phyloP scores from a whole-genome alignment of 2,888 invertebrate species.

The Lissonota sp. region DNA sequence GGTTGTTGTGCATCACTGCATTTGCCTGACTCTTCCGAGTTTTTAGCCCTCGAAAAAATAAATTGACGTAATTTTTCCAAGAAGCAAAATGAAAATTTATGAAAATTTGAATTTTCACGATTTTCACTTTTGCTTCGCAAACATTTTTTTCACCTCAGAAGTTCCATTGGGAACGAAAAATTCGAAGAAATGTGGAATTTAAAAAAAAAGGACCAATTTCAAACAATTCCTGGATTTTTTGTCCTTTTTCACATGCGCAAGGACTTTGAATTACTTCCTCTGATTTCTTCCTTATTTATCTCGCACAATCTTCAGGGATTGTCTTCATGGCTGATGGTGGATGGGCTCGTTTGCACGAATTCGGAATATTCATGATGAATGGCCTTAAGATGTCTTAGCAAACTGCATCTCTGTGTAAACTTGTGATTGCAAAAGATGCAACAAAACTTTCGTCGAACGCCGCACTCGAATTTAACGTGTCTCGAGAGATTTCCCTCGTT shows the following conservation, averaged over 20 bases:
- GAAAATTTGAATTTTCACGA: too few relatives aligned
- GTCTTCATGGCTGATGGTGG: slow-evolving; percentile 18
- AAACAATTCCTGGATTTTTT: neutral
- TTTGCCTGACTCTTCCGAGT: neutral
- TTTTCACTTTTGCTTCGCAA: too few relatives aligned
- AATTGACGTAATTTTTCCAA: too few relatives aligned
- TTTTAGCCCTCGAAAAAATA: neutral
- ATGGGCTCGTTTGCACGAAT: neutral
- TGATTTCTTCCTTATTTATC: neutral
- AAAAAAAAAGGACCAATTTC: neutral
- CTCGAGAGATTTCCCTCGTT: slow-evolving; percentile 77
- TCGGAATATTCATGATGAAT: slow-evolving; percentile 70
- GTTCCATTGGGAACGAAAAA: neutral
- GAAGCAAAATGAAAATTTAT: too few relatives aligned
- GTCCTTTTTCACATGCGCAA: neutral
- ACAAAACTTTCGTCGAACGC: slow-evolving; percentile 87
- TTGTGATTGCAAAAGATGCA: slow-evolving; percentile 75
- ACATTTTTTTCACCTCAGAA: too few relatives aligned
- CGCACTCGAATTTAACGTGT: slow-evolving; percentile 90
- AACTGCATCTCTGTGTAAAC: slow-evolving; percentile 75
- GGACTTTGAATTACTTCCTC: slow-evolving; percentile 18
- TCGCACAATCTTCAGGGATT: slow-evolving; percentile 20
- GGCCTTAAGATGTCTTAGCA: slow-evolving; percentile 74
- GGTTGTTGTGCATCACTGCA: too few relatives aligned
- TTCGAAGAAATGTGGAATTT: slow-evolving; percentile 5